Percentiles rank a stretch among this genome's conserved stretches.
These are phyloP conservation scores for Pogona vitticeps DNA, from an alignment of 2,113 vertebrate species.

Conservation along the genomic window DNA sequence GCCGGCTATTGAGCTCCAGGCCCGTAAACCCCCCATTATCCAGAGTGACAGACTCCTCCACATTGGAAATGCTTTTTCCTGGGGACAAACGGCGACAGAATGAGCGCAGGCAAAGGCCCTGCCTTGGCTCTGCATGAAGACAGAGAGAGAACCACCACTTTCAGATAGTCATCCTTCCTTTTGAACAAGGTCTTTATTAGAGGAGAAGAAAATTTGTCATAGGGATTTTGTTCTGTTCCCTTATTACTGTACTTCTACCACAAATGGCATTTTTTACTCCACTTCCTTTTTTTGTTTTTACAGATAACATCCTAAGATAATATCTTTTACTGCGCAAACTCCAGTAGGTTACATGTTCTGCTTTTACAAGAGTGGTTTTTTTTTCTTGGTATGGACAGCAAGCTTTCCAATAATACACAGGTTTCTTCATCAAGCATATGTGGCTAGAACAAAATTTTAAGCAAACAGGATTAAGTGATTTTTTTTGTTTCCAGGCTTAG, in stretches of 20 bases:
- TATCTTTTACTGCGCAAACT: background rate
- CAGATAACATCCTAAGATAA: background rate
- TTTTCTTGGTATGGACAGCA: too few relatives aligned
- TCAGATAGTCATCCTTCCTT: conserved; percentile 14
- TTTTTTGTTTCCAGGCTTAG: background rate
- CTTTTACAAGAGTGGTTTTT: background rate
- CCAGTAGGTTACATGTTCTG: background rate
- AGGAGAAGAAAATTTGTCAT: too few relatives aligned
- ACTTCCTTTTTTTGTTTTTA: background rate
- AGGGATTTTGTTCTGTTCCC: background rate
- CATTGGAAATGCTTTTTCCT: conserved; percentile 87
- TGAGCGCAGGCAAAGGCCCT: conserved; percentile 47
- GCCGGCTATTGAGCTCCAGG: conserved; percentile 92
- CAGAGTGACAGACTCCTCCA: conserved; percentile 89
- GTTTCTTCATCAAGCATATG: background rate
- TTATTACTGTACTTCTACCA: background rate
- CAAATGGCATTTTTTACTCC: background rate
- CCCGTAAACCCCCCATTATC: conserved; percentile 94
- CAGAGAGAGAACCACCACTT: conserved; percentile 13
- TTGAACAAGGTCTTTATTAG: background rate
- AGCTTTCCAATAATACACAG: background rate
- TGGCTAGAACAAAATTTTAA: background rate
- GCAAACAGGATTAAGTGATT: background rate
- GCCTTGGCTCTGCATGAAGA: background rate
- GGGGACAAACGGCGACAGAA: conserved; percentile 32